Conservation (phyloP, 2,888 invertebrate species). For the Synanthedon myopaeformis region DNA sequence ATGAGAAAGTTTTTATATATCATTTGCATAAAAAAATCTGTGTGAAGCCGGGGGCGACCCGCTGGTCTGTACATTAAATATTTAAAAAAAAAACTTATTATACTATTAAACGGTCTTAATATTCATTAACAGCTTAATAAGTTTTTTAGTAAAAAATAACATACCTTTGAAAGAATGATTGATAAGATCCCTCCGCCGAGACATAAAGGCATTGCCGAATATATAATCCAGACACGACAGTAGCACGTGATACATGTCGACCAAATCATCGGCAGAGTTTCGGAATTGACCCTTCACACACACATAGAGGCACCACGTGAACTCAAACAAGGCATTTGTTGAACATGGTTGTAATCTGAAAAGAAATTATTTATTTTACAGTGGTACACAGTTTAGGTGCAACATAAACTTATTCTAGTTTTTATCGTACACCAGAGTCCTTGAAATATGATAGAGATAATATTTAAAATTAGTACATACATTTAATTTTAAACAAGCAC, state of each 20-base stretch:
- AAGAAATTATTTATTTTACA: neutral
- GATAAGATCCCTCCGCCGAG: conserved; percentile 85
- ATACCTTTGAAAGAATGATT: conserved; percentile 84
- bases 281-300: conserved; percentile 89
- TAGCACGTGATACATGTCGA: conserved; percentile 93
- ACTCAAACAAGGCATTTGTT: conserved; percentile 87
- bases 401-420: neutral
- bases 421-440: neutral
- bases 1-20: too few species aligned
- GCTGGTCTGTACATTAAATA: too few species aligned
- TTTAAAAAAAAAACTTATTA: too few species aligned
- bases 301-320: conserved; percentile 94
- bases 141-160: neutral
- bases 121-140: too few species aligned
- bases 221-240: conserved; percentile 92
- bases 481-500: too few species aligned
- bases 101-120: too few species aligned
- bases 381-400: neutral
- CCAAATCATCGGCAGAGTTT: conserved; percentile 89
- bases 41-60: too few species aligned
- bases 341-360: conserved; percentile 81
- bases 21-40: too few species aligned
- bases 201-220: conserved; percentile 86
- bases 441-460: neutral
- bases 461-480: neutral